Conservation (phyloP, 2,113 vertebrate genomes). For the Puntigrus tetrazona region DNA sequence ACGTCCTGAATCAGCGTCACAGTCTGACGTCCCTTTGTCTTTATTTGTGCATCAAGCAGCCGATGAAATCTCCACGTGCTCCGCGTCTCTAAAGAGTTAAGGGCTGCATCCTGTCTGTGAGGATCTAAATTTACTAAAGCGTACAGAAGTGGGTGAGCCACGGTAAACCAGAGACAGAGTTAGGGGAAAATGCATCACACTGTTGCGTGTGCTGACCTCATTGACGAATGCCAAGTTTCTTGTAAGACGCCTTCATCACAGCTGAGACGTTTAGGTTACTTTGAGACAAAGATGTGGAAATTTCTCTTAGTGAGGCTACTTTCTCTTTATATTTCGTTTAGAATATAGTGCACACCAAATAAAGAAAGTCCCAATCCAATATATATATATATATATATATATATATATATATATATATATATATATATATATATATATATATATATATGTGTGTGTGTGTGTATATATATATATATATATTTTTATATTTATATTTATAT, state of each 20-base stretch:
- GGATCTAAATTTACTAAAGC: constrained; percentile 64
- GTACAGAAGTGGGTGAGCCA: constrained; percentile 62
- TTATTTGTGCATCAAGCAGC: not conserved
- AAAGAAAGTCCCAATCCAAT: not conserved
- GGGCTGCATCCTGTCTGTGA: not conserved
- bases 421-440: too few species aligned
- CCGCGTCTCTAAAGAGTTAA: not conserved
- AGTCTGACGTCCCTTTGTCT: not conserved
- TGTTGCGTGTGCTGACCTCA: constrained; percentile 13
- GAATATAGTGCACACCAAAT: not conserved
- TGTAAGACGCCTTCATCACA: not conserved
- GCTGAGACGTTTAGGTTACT: not conserved
- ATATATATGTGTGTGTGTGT: too few species aligned
- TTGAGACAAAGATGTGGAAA: not conserved
- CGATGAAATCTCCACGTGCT: not conserved
- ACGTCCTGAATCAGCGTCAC: not conserved
- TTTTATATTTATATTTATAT: too few species aligned
- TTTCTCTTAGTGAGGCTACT: not conserved
- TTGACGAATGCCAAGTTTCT: constrained; percentile 31
- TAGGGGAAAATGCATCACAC: not conserved
- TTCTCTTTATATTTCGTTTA: not conserved
- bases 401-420: too few species aligned
- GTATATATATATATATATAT: too few species aligned
- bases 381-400: too few species aligned
- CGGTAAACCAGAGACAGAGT: constrained; percentile 10